A percentile compares a stretch with the other conserved stretches of the same genome.
Conservation (phyloP, 1,140 invertebrate genomes). For the Drosophila jambulina region DNA sequence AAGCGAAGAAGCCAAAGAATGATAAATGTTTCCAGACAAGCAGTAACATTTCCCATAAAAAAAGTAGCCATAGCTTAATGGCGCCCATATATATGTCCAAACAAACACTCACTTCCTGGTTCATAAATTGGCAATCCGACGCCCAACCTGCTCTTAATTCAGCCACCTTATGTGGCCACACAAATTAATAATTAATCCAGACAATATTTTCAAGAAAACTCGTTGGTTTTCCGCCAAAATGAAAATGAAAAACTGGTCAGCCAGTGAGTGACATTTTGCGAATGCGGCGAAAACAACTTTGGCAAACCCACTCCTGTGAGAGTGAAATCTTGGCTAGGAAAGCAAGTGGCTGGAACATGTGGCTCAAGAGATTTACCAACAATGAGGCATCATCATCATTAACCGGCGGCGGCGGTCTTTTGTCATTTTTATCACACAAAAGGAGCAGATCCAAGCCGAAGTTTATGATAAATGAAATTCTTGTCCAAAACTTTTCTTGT, state of each 20-base stretch:
- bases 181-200: constrained; percentile 65
- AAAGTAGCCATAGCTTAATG: neutral
- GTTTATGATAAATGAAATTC: constrained; percentile 76
- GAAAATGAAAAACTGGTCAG: constrained; percentile 73
- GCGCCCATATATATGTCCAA: neutral
- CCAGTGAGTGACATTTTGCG: constrained; percentile 52
- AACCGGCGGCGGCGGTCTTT: constrained; percentile 63
- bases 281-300: constrained; percentile 51
- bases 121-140: constrained; percentile 13
- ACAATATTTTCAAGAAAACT: constrained; percentile 22
- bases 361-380: constrained; percentile 64
- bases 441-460: constrained; percentile 12
- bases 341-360: constrained; percentile 72
- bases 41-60: constrained; percentile 3
- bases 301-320: constrained; percentile 45
- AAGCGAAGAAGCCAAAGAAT: constrained; percentile 33
- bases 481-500: constrained; percentile 63
- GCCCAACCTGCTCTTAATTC: constrained; percentile 45
- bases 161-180: constrained; percentile 22
- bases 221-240: constrained; percentile 68
- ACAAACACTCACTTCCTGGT: constrained; percentile 40
- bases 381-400: constrained; percentile 59
- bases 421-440: constrained; percentile 65
- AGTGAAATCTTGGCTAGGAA: constrained; percentile 72
- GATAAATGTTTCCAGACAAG: constrained; percentile 18